phyloP scores from a whole-genome alignment of 2,888 invertebrate species.

The Macropis europaea region DNA sequence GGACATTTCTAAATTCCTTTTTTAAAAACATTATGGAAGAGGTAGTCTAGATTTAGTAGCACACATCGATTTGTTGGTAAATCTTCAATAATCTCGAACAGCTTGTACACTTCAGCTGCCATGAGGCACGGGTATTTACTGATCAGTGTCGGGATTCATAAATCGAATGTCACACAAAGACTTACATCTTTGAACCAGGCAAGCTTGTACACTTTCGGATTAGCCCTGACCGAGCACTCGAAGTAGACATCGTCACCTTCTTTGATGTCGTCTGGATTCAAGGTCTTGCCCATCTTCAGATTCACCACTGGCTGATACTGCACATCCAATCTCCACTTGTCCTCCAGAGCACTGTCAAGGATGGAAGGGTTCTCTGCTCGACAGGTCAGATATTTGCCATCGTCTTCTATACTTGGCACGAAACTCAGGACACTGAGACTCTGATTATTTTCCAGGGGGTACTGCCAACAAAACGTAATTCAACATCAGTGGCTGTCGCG shows the following conservation, averaged over 20 bases:
- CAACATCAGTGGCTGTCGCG: neutral
- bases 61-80: no score
- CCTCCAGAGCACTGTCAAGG: constrained; percentile 90
- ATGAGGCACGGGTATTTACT: neutral
- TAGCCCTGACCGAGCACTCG: constrained; percentile 91
- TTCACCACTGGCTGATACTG: constrained; percentile 94
- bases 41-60: no score
- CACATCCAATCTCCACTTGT: constrained; percentile 92
- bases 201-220: constrained; percentile 91
- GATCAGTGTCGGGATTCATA: neutral
- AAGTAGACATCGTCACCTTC: constrained; percentile 95
- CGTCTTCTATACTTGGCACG: constrained; percentile 91
- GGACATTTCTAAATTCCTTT: no score
- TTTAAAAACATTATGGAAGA: no score
- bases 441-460: constrained; percentile 88
- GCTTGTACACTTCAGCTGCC: neutral
- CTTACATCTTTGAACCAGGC: constrained; percentile 94
- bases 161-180: constrained; percentile 62
- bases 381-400: constrained; percentile 93
- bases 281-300: constrained; percentile 90
- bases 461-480: constrained; percentile 81
- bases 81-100: no score
- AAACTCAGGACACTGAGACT: constrained; percentile 91
- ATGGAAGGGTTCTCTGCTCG: constrained; percentile 93
- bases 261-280: constrained; percentile 93